These are phyloP conservation scores for Acleris sparsana DNA, from an alignment of 2,888 invertebrate genomes.

Conservation along the genomic window DNA sequence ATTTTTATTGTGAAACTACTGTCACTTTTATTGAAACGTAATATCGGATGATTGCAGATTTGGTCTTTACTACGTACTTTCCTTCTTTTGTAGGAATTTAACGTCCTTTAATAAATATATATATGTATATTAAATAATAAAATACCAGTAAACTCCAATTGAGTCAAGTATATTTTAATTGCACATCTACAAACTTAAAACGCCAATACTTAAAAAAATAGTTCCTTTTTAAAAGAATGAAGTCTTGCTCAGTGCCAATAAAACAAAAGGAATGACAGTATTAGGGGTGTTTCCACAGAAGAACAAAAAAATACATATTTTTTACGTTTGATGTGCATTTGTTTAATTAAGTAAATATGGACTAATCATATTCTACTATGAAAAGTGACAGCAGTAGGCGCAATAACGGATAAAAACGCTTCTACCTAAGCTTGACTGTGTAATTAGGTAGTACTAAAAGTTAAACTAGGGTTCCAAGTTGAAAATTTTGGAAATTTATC, in stretches of 20 bases:
- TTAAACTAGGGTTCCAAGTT: slow-evolving; percentile 22
- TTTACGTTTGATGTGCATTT: background rate
- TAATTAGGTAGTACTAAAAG: slow-evolving; percentile 29
- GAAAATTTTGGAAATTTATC: slow-evolving; percentile 29
- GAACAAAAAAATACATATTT: background rate
- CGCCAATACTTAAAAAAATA: background rate
- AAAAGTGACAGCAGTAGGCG: slow-evolving; percentile 28
- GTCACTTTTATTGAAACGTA: slow-evolving; percentile 13
- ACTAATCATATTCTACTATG: background rate
- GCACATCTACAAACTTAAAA: too few relatives aligned
- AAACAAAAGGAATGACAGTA: background rate
- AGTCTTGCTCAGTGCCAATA: background rate
- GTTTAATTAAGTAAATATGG: too few relatives aligned
- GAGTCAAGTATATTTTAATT: too few relatives aligned
- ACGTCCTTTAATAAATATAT: too few relatives aligned
- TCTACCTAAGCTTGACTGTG: slow-evolving; percentile 32
- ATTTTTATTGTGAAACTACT: slow-evolving; percentile 36
- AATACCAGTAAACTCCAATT: too few relatives aligned
- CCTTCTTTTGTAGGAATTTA: too few relatives aligned
- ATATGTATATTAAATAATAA: too few relatives aligned
- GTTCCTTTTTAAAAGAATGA: background rate
- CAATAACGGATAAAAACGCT: slow-evolving; percentile 18
- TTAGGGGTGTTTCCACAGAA: background rate
- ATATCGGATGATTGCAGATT: slow-evolving; percentile 2
- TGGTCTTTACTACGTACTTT: too few relatives aligned